Evolutionary conservation across 1,140 invertebrate genomes (phyloP), one percentile per base, ranked within the genome.

Genomic region (Holotrichia oblita): DNA sequence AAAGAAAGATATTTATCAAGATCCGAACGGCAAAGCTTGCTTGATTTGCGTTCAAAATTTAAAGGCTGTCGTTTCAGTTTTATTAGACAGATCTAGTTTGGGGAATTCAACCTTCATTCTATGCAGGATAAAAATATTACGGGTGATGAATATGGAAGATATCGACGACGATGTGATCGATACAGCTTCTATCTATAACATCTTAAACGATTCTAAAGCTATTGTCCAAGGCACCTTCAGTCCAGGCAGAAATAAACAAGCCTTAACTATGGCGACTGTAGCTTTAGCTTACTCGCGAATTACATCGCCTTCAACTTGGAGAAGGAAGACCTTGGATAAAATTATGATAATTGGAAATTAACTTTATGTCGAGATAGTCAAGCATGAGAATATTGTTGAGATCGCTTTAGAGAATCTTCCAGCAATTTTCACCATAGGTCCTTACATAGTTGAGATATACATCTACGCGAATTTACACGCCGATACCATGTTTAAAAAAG

Each of bases 251-350:
- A 89, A 86, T 77, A 86, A 88, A 61, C 89, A 90, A 83, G 87
- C 89, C 0, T 82, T 90, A 40, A 82, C 89, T 4, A 88, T 90
- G 79, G 86, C 87, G 0, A 82, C 88, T 6, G 85, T 87, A 17
- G 87, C 88, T 72, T 86, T 90, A 87, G 89, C 88, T 0, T 90
- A 90, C 80, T 88, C 89, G 0, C 87, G 89, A 83, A 89, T 90
- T 77, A 89, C 89, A 0, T 89, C 88, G 6, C 88, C 89, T 0
- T 89, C 88, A 77, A 88, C 87, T 0, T 90, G 89, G 89, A 87
- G 88, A 80, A 87, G 86, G 2, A 89, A 87, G 75, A 90, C 88
- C 0, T 59, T 90, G 8, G 89, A 90, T 76, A 90, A 90, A 84
- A 87, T 90, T 59, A 83, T 90, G 81, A 86, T 88, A 4, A 84